Base-by-base conservation (phyloP, 2,113 vertebrate species). In the Platichthys flesus region DNA sequence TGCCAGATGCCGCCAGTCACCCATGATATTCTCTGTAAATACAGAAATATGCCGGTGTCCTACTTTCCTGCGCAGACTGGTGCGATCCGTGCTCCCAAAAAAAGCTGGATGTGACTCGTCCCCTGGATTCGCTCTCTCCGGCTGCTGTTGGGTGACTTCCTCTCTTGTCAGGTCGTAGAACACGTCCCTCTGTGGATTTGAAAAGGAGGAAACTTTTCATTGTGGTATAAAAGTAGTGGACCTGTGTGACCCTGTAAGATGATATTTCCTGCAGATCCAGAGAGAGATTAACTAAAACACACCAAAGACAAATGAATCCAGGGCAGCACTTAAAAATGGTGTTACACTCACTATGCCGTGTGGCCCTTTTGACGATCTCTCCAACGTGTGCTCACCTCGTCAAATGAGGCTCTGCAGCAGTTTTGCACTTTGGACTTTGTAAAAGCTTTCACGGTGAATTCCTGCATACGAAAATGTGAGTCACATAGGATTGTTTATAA, bases 131-230 rank as follows among this genome's bases (percentile, higher is more conserved):
- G 47, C 54, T 3, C 4, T 1, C 57, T 28, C 31, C 20, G 0
- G 12, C 28, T 31, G 5, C 26, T 72, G 49, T 47, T 55, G 12
- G 3, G 37, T 31, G 35, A 71, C 57, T 60, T 55, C 58, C 67
- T 28, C 24, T 64, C 24, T 49, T 12, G 35, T 64, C 51, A 24
- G 14, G 12, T 52, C 26, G 49, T 4, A n/a, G 42, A 18, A 26
- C n/a, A 14, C 16, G 79, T 71, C 58, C 31, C 28, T 72, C 18
- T 60, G 75, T 71, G 75, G 71, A 67, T 58, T 60, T 37, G 70
- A 67, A 6, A 1, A 67, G 23, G 51, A 68, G 51, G 51, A 63
- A 65, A 68, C 40, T 24, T 59, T 26, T 55, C 63, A 14, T 28
- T 26, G 23, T 2, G 49, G 14, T 31, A 16, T 54, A 37, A 61